Evolutionary conservation across 2,113 vertebrate genomes (phyloP), one percentile per base, ranked within the genome.

Genomic region (Arenaria interpres): DNA sequence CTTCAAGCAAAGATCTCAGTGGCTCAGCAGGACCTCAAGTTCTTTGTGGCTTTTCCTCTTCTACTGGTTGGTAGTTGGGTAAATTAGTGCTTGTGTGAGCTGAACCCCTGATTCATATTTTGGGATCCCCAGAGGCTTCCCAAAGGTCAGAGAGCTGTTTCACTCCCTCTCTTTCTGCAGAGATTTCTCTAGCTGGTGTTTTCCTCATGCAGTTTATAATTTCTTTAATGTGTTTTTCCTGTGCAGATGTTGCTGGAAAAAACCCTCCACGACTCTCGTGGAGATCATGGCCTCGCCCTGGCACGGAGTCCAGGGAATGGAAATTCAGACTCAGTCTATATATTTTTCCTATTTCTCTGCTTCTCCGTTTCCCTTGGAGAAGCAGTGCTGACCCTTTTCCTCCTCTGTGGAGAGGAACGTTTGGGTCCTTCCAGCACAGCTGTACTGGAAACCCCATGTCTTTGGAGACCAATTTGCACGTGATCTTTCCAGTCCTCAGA

Each of bases 191-290:
- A 8, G 39, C 56, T 75, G 48, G 35, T 10, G 13, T 41, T 77
- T 15, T 46, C 74, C 89, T 39, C 35, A 22, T 45, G 79, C 80
- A 9, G 24, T 74, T 43, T 19, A 1, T 12, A 50, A 25, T 24
- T 25, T 59, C 60, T 24, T 21, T 32, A 18, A 33, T 73, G 48
- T 76, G 35, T 85, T 93, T 92, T 89, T 94, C 88, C 90, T 60
- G 21, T 22, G 67, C 85, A 95, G 84, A 79, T 96, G 93, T 96
- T 88, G 68, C 87, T 94, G 91, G 71, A n/a, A 54, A 74, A n/a
- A 5, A 53, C 16, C 6, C 7, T 8, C 41, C 41, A 50, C 60
- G 35, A 3, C 16, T 17, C 66, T 82, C 3, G 2, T 41, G 83
- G 51, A 83, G 45, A 78, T 80, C 79, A 1, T 4, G 46, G 89